These are phyloP conservation scores for Clistopyga incitator DNA, from an alignment of 2,888 invertebrate species.

Conservation along the genomic window DNA sequence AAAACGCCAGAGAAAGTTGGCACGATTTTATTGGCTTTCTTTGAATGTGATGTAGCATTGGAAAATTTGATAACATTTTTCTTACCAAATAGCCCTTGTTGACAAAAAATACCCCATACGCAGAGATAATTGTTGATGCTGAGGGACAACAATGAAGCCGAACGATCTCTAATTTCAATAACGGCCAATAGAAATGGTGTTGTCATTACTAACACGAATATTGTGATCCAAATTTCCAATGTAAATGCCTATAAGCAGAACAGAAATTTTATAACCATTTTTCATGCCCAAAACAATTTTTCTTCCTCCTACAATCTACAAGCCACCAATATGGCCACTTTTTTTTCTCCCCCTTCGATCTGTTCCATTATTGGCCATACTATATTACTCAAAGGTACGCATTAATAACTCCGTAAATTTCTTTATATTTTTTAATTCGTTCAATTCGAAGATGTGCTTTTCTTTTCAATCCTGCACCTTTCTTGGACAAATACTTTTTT, in stretches of 20 bases:
- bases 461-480: too few relatives aligned
- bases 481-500: too few relatives aligned
- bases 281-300: too few relatives aligned
- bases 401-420: too few relatives aligned
- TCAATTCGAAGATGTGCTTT: too few relatives aligned
- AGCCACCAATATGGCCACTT: neutral
- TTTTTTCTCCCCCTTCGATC: too few relatives aligned
- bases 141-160: neutral
- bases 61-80: conserved; percentile 18
- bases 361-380: too few relatives aligned
- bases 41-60: too few relatives aligned
- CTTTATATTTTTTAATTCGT: too few relatives aligned
- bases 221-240: conserved; percentile 65
- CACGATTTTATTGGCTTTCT: neutral
- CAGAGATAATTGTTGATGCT: conserved; percentile 67
- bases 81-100: conserved; percentile 74
- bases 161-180: conserved; percentile 54
- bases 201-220: conserved; percentile 56
- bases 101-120: conserved; percentile 77
- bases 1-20: neutral
- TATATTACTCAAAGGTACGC: too few relatives aligned
- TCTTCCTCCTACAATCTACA: too few relatives aligned
- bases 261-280: neutral
- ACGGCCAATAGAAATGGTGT: conserved; percentile 57
- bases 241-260: conserved; percentile 51